Base-by-base conservation (phyloP, 2,797 vertebrate genomes). In the Mycteria americana region DNA sequence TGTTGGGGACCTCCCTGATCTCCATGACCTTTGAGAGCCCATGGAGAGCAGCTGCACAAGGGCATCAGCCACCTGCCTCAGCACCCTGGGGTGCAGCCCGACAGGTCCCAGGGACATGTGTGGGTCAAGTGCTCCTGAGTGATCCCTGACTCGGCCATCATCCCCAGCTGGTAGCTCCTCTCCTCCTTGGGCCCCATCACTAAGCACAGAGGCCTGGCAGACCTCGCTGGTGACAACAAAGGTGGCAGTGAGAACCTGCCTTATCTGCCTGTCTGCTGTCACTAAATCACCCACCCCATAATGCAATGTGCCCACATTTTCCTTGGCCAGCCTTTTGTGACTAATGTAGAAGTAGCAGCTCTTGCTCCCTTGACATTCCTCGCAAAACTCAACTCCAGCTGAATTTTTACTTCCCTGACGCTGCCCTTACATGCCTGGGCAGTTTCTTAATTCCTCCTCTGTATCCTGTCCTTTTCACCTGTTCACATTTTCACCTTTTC, bases 101-200 rank as follows among this genome's bases (percentile, higher is more conserved):
- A 41, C 11, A 10, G 15, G 23, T 87, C 7, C 10, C 28, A 30
- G 39, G 4, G 9, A 12, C 0, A 0, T 27, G 9, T 31, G 39
- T 35, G 28, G 17, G 10, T 65, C 5, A 2, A 57, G 13, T 53
- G 19, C 13, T 83, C 18, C 14, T 3, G 5, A 19, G 28, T 3
- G 13, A 14, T 57, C 46, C 35, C 30, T 5, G 5, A n/a, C 22
- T 67, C 8, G 10, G 14, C 8, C 16, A 28, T 69, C 15, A 10
- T 73, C 7, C 39, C 75, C 37, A 5, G 7, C 45, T 84, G 24
- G 10, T 53, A 60, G 18, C 39, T 60, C 3, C 8, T 33, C 9
- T 69, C 10, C 5, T 62, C 6, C 24, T 60, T 69, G 7, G 45
- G 10, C 5, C 10, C 4, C 13, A 2, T 84, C 21, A 7, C 30